These are phyloP conservation scores for Calliphora vicina DNA, from an alignment of 1,140 invertebrate species.

Conservation along the genomic window DNA sequence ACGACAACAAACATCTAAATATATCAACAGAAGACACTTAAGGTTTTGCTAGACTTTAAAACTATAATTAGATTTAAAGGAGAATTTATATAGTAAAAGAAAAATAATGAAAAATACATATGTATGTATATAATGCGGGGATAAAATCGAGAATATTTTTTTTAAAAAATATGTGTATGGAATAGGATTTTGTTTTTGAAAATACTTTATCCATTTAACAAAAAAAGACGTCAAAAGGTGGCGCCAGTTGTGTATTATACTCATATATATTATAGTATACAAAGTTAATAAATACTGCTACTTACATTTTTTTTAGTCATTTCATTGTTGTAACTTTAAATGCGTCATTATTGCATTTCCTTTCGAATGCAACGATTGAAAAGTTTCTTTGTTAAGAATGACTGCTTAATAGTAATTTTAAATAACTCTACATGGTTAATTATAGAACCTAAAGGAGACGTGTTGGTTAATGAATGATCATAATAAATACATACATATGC, in stretches of 20 bases:
- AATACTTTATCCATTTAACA: not conserved
- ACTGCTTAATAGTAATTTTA: not conserved
- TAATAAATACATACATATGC: not conserved
- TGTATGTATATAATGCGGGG: too few relatives aligned
- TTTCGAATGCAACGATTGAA: not conserved
- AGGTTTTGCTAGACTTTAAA: not conserved
- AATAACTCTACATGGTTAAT: not conserved
- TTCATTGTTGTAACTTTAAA: slow-evolving; percentile 5
- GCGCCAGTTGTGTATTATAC: not conserved
- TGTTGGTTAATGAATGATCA: not conserved
- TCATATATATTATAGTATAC: not conserved
- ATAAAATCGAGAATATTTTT: not conserved
- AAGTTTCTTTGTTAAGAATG: not conserved
- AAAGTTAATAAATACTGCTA: too few relatives aligned
- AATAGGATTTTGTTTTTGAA: not conserved
- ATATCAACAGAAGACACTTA: not conserved
- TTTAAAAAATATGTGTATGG: not conserved
- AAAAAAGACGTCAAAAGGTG: not conserved
- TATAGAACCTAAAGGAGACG: not conserved
- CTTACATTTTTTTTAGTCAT: not conserved
- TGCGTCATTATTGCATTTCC: not conserved
- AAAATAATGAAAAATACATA: not conserved
- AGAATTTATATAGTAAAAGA: not conserved
- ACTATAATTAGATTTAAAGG: not conserved
- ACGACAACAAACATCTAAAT: not conserved